Percentiles rank a stretch among this genome's conserved stretches.
Conservation (phyloP, 1,140 invertebrate species). For the Drosophila mojavensis region DNA sequence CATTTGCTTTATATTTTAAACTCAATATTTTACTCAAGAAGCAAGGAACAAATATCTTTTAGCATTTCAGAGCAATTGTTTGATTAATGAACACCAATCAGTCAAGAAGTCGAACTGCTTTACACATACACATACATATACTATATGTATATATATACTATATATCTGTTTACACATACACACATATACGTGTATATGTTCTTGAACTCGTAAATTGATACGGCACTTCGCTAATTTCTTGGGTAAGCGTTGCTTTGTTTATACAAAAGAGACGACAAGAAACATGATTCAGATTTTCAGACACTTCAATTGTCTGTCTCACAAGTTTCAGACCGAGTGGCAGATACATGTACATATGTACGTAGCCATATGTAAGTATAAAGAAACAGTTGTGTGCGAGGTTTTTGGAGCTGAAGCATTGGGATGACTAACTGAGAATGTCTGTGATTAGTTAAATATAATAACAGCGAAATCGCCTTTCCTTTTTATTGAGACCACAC, state of each 20-base stretch:
- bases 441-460: constrained; percentile 27
- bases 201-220: constrained; percentile 59
- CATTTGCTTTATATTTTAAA: too few species aligned
- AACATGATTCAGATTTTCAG: constrained; percentile 65
- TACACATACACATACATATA: neutral
- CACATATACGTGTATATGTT: constrained; percentile 22
- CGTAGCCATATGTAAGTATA: neutral
- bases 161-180: neutral
- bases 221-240: constrained; percentile 57
- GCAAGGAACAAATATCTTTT: too few species aligned
- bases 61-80: neutral
- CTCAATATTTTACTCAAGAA: too few species aligned
- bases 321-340: constrained; percentile 45
- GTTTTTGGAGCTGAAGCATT: too few species aligned
- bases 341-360: neutral
- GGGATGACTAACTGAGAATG: constrained; percentile 4
- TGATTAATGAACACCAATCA: neutral
- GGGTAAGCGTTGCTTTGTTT: constrained; percentile 67
- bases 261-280: constrained; percentile 40
- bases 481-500: neutral
- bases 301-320: constrained; percentile 49
- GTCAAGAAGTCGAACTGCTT: neutral
- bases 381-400: too few species aligned
- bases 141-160: neutral
- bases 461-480: neutral